A percentile compares a stretch with the other conserved stretches of the same genome.
Conservation (phyloP, 2,113 vertebrate species). For the Pelvicachromis taeniatus region DNA sequence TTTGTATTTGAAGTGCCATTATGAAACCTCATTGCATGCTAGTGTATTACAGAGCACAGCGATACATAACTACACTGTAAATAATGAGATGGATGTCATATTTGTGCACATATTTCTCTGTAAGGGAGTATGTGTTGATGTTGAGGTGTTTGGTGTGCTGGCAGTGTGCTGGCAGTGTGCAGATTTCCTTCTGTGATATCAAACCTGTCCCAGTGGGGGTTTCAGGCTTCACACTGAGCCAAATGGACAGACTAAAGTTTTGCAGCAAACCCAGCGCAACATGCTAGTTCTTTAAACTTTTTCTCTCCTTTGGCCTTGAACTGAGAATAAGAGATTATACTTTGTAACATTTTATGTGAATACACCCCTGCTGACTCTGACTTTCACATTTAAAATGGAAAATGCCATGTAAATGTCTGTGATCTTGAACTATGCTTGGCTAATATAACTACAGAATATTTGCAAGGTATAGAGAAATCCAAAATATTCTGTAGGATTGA, state of each 20-base stretch:
- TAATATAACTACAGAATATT: not conserved
- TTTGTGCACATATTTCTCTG: not conserved
- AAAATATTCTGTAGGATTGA: not conserved
- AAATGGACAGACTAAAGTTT: conserved; percentile 7
- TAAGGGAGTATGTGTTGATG: not conserved
- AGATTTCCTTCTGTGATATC: conserved; percentile 13
- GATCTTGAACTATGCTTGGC: not conserved
- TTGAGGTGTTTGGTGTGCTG: conserved; percentile 13
- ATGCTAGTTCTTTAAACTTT: not conserved
- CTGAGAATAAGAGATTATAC: conserved; percentile 20
- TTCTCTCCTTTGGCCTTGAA: conserved; percentile 3
- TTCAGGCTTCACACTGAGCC: conserved; percentile 14
- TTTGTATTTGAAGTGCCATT: not conserved
- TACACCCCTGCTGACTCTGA: not conserved
- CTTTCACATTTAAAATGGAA: not conserved
- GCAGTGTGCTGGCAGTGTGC: not conserved
- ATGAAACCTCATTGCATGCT: not conserved
- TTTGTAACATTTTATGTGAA: conserved; percentile 33
- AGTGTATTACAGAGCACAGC: not conserved
- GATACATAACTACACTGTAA: not conserved
- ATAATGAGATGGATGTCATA: not conserved
- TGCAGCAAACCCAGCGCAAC: not conserved
- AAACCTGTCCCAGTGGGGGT: conserved; percentile 12
- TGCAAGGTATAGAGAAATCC: not conserved
- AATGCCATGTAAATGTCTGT: not conserved